Conservation (phyloP, 1,140 invertebrate species). For the Saccostrea cuccullata region DNA sequence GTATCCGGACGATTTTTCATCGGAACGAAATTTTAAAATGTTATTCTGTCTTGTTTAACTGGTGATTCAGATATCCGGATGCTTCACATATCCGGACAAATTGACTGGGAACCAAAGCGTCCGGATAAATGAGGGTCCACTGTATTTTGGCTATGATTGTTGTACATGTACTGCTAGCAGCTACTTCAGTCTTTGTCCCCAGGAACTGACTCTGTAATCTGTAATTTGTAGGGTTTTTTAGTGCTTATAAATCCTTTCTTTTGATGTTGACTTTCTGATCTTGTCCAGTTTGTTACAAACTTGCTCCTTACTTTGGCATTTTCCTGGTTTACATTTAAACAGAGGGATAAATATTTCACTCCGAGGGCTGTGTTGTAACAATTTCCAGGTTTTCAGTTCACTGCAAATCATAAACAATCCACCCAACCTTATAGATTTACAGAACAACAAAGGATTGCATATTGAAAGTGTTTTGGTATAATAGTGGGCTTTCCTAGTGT, state of each 20-base stretch:
- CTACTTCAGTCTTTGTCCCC: too few species aligned
- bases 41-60: too few species aligned
- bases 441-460: conserved; percentile 24
- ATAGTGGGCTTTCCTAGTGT: not conserved
- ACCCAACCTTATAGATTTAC: conserved; percentile 6
- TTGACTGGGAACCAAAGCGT: too few species aligned
- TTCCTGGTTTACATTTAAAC: not conserved
- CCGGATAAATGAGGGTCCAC: too few species aligned
- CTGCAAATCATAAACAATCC: conserved; percentile 21
- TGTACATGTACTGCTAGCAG: too few species aligned
- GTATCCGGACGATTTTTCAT: too few species aligned
- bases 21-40: too few species aligned
- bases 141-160: too few species aligned
- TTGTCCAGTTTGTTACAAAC: conserved; percentile 9
- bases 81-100: too few species aligned
- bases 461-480: conserved; percentile 16
- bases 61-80: too few species aligned
- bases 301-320: conserved; percentile 17
- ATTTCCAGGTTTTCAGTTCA: conserved; percentile 10
- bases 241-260: not conserved
- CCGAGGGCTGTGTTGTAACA: not conserved
- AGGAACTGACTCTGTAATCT: not conserved
- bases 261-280: conserved; percentile 27
- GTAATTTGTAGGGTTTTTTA: not conserved
- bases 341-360: conserved; percentile 29